Conservation (phyloP, 1,140 invertebrate species). For the Cyphomyrmex costatus region DNA sequence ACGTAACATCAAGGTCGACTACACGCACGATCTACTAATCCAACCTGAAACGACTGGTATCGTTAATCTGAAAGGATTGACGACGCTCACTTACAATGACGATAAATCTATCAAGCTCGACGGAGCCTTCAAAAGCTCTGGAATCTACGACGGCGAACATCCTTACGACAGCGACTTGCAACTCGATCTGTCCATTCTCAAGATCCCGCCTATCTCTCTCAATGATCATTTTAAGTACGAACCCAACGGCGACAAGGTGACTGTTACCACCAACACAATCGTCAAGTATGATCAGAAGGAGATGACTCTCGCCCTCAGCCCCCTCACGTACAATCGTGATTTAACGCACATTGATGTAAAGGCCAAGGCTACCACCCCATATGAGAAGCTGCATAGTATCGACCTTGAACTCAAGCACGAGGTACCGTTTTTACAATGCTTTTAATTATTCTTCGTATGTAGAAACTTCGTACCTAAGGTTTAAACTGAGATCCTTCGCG, state of each 20-base stretch:
- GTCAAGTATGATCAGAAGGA: constrained; percentile 77
- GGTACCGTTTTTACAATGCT: constrained; percentile 78
- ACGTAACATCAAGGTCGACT: constrained; percentile 84
- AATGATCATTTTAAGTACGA: constrained; percentile 83
- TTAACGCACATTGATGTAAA: constrained; percentile 66
- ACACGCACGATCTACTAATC: constrained; percentile 71
- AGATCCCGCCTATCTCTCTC: constrained; percentile 75
- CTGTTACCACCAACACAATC: constrained; percentile 54
- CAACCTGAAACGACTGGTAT: constrained; percentile 68
- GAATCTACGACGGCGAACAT: constrained; percentile 21
- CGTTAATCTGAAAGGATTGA: constrained; percentile 69
- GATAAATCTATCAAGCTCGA: constrained; percentile 86
- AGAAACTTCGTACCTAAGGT: neutral
- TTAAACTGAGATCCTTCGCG: neutral
- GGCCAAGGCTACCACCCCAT: constrained; percentile 80
- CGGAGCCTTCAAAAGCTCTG: constrained; percentile 65
- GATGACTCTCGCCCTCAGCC: constrained; percentile 61
- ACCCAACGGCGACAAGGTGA: constrained; percentile 82
- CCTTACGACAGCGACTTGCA: constrained; percentile 42
- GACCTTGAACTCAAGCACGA: constrained; percentile 87
- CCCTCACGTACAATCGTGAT: constrained; percentile 64
- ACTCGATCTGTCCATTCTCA: constrained; percentile 55
- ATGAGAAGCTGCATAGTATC: constrained; percentile 87
- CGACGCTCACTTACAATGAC: constrained; percentile 87
- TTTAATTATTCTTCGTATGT: constrained; percentile 11